A percentile compares a stretch with the other conserved stretches of the same genome.
Evolutionary conservation across 2,888 invertebrate species (phyloP).

Genomic region (Cyaniris semiargus): DNA sequence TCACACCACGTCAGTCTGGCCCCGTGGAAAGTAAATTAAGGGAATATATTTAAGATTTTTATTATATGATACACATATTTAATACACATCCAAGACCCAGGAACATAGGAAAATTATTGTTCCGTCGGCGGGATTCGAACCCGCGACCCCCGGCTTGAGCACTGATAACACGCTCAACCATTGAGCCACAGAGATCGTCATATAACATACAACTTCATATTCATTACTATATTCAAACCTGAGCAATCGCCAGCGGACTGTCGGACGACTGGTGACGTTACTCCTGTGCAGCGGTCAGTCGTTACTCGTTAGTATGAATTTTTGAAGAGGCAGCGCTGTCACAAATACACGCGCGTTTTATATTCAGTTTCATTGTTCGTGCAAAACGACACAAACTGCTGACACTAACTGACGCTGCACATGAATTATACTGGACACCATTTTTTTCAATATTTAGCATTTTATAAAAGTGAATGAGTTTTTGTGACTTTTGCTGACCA

Average conservation of each 20-base stretch:
- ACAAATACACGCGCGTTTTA: conserved; percentile 9
- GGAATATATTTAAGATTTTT: no score
- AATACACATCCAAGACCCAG: no score
- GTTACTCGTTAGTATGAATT: conserved; percentile 14
- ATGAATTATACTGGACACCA: neutral
- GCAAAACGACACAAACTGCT: conserved; percentile 2
- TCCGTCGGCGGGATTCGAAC: no score
- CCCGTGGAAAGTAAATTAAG: no score
- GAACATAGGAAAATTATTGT: no score
- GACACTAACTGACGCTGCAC: neutral
- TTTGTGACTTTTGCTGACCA: neutral
- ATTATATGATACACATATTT: no score
- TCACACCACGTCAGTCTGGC: no score
- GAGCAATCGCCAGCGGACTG: neutral
- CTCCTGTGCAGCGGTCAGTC: neutral
- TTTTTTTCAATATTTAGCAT: neutral
- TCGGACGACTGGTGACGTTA: neutral
- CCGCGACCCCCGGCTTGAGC: no score
- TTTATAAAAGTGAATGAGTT: neutral
- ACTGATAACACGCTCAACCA: no score
- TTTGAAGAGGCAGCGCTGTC: neutral
- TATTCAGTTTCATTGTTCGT: conserved; percentile 11
- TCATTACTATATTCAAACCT: neutral
- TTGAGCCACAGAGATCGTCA: no score
- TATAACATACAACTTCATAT: neutral